These are phyloP conservation scores for Pangasius djambal DNA, from an alignment of 2,797 vertebrate genomes.

Conservation along the genomic window DNA sequence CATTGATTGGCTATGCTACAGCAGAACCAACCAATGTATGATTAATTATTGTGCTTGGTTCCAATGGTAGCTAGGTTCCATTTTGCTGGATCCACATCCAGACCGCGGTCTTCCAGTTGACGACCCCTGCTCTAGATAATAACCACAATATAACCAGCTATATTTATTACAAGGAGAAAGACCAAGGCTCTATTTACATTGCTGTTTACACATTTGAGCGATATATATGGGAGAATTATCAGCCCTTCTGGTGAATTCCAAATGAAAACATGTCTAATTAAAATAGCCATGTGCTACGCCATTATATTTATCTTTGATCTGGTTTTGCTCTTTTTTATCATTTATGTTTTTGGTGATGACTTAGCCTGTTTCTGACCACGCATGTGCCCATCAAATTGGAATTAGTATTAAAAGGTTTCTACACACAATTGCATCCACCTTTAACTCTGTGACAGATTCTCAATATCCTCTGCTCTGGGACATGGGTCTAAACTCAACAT, in stretches of 20 bases:
- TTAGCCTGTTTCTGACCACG: background rate
- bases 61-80: too few species aligned
- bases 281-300: background rate
- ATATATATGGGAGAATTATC: background rate
- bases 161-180: background rate
- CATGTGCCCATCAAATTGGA: background rate
- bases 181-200: background rate
- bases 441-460: background rate
- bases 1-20: background rate
- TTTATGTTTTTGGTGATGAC: background rate
- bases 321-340: background rate
- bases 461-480: background rate
- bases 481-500: background rate
- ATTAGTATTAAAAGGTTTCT: background rate
- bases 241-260: background rate
- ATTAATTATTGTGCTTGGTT: background rate
- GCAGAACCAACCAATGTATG: background rate
- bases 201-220: background rate
- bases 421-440: background rate
- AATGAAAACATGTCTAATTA: constrained; percentile 4
- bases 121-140: background rate
- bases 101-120: background rate
- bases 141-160: background rate
- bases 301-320: constrained; percentile 7
- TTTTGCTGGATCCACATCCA: background rate